Percentiles rank a stretch among this genome's conserved stretches.
phyloP scores from a whole-genome alignment of 1,140 invertebrate genomes.

The Atta colombica region DNA sequence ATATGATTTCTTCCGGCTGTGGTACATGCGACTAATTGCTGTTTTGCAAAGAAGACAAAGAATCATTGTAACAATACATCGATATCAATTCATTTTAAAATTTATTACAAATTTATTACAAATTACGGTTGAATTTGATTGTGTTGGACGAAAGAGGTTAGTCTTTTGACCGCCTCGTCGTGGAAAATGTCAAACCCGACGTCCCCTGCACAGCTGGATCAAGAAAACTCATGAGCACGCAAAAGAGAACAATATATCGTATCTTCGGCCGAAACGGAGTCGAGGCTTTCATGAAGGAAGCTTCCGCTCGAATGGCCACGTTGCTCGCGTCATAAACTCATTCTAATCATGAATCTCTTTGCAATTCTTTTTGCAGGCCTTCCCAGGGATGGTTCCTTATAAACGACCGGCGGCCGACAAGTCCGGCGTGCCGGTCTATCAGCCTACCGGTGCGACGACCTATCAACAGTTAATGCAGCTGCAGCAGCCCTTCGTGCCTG shows the following conservation, averaged over 20 bases:
- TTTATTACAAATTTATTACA: not conserved
- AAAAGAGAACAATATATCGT: slow-evolving; percentile 49
- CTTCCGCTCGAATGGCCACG: slow-evolving; percentile 45
- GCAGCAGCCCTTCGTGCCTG: slow-evolving; percentile 96
- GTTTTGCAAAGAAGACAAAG: not conserved
- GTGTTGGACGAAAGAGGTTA: not conserved
- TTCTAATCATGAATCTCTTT: slow-evolving; percentile 59
- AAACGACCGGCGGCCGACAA: slow-evolving; percentile 98
- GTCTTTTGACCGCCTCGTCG: not conserved
- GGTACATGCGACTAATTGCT: not conserved
- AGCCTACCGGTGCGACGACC: slow-evolving; percentile 93
- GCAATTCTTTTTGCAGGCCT: slow-evolving; percentile 89
- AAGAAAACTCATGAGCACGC: slow-evolving; percentile 36
- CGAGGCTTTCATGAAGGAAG: slow-evolving; percentile 60
- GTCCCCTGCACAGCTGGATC: slow-evolving; percentile 47
- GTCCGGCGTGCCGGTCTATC: slow-evolving; percentile 97
- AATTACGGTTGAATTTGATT: slow-evolving; percentile 22
- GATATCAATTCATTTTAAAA: slow-evolving; percentile 15
- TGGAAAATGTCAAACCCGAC: slow-evolving; percentile 26
- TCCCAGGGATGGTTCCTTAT: slow-evolving; percentile 97
- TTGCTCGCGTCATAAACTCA: not conserved
- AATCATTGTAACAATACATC: not conserved
- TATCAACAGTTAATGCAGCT: slow-evolving; percentile 98
- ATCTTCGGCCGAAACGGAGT: slow-evolving; percentile 14
- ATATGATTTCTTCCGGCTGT: not conserved